Evolutionary conservation across 2,888 invertebrate species (phyloP).

Genomic region (Lasioglossum figueresi): DNA sequence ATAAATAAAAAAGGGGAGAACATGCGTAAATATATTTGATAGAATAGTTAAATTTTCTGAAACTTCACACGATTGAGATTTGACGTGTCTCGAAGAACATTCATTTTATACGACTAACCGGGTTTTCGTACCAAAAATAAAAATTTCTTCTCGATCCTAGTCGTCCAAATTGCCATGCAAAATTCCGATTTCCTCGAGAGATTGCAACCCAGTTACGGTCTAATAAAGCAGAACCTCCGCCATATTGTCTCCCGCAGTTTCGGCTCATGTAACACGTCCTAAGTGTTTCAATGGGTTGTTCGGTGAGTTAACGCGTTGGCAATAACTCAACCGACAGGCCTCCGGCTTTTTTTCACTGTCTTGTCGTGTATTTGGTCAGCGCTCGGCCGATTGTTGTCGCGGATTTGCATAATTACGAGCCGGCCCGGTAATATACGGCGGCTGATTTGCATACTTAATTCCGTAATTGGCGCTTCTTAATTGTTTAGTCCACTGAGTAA

Average conservation of each 20-base stretch:
- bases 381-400: conserved; percentile 44
- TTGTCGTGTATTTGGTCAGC: conserved; percentile 23
- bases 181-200: background rate
- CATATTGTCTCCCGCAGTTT: background rate
- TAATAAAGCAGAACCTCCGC: conserved; percentile 1
- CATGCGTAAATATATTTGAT: background rate
- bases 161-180: background rate
- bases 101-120: background rate
- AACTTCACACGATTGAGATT: background rate
- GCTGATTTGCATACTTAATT: conserved; percentile 56
- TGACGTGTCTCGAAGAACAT: background rate
- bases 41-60: background rate
- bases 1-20: background rate
- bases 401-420: conserved; percentile 57
- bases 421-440: conserved; percentile 41
- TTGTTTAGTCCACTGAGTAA: conserved; percentile 55
- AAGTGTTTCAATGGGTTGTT: conserved; percentile 43
- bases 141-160: background rate
- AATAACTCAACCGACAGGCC: conserved; percentile 43
- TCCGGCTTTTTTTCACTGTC: conserved; percentile 12
- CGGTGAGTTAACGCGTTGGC: conserved; percentile 24
- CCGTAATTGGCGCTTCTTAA: conserved; percentile 60
- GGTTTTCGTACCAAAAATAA: background rate
- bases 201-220: background rate
- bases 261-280: conserved; percentile 37